Conservation (phyloP, 2,888 invertebrate species). For the Perizoma flavofasciatum region DNA sequence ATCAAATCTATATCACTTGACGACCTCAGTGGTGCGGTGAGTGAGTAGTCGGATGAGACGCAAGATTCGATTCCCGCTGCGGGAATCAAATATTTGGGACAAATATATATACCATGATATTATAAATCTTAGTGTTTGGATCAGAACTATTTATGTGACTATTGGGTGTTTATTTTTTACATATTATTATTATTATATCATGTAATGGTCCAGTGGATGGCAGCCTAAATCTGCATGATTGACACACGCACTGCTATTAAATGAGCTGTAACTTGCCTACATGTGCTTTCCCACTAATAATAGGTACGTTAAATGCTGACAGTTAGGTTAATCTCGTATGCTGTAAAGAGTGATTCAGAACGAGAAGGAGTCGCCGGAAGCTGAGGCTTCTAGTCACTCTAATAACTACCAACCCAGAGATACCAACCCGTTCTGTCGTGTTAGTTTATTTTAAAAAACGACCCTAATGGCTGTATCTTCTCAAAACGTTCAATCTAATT, state of each 20-base stretch:
- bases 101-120: no score
- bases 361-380: slow-evolving; percentile 66
- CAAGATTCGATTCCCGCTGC: no score
- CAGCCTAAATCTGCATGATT: slow-evolving; percentile 56
- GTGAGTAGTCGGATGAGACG: no score
- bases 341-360: slow-evolving; percentile 40
- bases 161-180: no score
- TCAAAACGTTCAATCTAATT: slow-evolving; percentile 54
- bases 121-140: no score
- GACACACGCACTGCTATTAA: slow-evolving; percentile 55
- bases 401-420: slow-evolving; percentile 48
- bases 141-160: no score
- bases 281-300: slow-evolving; percentile 38
- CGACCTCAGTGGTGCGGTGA: no score
- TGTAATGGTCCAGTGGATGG: not conserved
- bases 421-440: slow-evolving; percentile 48
- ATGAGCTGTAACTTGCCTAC: slow-evolving; percentile 36
- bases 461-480: slow-evolving; percentile 42
- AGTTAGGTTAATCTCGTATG: slow-evolving; percentile 54
- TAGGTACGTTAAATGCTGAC: slow-evolving; percentile 40
- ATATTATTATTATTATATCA: no score
- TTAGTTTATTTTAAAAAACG: slow-evolving; percentile 50
- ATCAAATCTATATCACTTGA: no score
- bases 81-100: no score
- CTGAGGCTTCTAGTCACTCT: slow-evolving; percentile 48